Conservation (phyloP, 2,797 vertebrate species). For the Acomys russatus region DNA sequence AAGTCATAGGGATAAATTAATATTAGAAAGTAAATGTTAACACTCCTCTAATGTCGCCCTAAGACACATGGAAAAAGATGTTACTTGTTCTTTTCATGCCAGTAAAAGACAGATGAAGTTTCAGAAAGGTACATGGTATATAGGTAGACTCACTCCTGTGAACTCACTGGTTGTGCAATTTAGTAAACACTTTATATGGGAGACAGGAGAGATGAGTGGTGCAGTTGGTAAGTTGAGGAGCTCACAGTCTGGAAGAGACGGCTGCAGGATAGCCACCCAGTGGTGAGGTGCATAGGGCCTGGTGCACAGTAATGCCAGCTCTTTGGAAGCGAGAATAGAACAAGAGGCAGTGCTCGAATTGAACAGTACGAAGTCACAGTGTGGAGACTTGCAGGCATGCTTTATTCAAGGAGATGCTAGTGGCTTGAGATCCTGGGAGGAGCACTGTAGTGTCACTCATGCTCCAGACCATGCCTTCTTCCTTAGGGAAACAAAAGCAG, state of each 20-base stretch:
- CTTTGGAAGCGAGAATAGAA: neutral
- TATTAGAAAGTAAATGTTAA: neutral
- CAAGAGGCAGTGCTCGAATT: neutral
- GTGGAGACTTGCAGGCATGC: neutral
- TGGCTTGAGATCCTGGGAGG: neutral
- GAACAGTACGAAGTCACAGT: neutral
- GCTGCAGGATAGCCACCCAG: neutral
- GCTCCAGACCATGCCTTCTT: neutral
- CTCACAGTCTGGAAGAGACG: slow-evolving; percentile 26
- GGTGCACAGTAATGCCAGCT: neutral
- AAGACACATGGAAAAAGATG: slow-evolving; percentile 7
- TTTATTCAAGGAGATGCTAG: neutral
- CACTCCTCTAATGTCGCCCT: neutral
- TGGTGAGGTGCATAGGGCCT: neutral
- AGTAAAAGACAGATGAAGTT: slow-evolving; percentile 38
- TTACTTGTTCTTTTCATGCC: slow-evolving; percentile 9
- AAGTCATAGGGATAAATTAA: neutral
- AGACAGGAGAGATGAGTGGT: neutral
- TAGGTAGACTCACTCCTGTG: neutral
- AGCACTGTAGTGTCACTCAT: neutral
- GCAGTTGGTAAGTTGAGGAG: neutral
- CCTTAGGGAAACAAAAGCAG: neutral
- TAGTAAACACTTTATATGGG: neutral
- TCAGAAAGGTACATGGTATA: neutral
- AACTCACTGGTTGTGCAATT: slow-evolving; percentile 40